phyloP scores from a whole-genome alignment of 1,140 invertebrate species.

The Gryllus bimaculatus region DNA sequence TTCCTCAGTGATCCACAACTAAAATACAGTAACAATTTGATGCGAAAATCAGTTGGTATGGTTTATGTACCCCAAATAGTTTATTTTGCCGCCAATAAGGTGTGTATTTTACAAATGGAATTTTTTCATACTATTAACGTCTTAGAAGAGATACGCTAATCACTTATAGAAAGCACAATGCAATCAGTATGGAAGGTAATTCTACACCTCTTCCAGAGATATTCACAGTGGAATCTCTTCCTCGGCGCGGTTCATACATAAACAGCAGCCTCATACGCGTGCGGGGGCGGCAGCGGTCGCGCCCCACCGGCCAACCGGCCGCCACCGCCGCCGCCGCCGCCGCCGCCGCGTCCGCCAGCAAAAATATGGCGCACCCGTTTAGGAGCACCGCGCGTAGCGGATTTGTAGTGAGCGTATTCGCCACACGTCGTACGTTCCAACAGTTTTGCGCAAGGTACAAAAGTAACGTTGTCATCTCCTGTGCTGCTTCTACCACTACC shows the following conservation, averaged over 20 bases:
- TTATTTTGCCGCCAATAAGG: not conserved
- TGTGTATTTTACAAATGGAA: not conserved
- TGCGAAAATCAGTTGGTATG: no score
- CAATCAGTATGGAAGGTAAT: no score
- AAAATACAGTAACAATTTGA: no score
- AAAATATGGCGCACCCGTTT: not conserved
- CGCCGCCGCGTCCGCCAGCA: not conserved
- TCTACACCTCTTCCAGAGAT: no score
- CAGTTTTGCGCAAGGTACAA: not conserved
- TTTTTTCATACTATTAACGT: no score
- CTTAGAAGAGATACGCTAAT: no score
- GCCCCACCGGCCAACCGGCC: not conserved
- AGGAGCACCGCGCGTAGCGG: not conserved
- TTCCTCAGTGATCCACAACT: no score
- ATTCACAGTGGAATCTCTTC: no score
- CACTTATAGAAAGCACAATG: no score
- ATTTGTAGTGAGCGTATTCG: not conserved
- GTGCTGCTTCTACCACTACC: not conserved
- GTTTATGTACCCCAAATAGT: no score
- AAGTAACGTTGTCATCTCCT: not conserved
- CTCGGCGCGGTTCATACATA: slow-evolving; percentile 5
- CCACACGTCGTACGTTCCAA: not conserved
- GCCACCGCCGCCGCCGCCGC: no score
- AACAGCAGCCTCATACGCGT: not conserved
- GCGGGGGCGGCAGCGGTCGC: no score